phyloP scores from a whole-genome alignment of 2,113 vertebrate genomes.

The Apaloderma vittatum region DNA sequence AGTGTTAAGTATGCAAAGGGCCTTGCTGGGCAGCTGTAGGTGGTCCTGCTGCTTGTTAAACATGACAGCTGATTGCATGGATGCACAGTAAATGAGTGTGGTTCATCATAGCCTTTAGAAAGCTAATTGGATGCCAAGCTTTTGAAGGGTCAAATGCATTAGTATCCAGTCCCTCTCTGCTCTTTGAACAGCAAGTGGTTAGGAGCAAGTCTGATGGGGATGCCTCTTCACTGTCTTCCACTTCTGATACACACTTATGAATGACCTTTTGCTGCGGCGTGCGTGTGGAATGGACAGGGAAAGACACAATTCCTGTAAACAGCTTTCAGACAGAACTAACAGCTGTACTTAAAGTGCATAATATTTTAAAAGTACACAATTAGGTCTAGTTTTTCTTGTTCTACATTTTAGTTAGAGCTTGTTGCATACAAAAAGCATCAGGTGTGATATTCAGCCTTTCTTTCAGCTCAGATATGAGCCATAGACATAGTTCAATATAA shows the following conservation, averaged over 20 bases:
- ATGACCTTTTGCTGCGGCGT: not conserved
- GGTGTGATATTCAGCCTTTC: not conserved
- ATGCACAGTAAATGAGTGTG: not conserved
- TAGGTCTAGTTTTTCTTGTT: not conserved
- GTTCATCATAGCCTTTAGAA: constrained; percentile 27
- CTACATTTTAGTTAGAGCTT: not conserved
- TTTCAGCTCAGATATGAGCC: not conserved
- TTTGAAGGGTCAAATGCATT: constrained; percentile 25
- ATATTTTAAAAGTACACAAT: constrained; percentile 6
- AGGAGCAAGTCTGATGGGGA: not conserved
- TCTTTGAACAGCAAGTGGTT: constrained; percentile 11
- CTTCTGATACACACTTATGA: not conserved
- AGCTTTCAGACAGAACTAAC: not conserved
- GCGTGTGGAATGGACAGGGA: not conserved
- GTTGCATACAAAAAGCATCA: not conserved
- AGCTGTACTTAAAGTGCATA: not conserved
- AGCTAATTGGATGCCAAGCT: constrained; percentile 34
- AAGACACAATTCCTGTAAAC: constrained; percentile 32
- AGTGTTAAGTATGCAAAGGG: not conserved
- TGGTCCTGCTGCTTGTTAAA: constrained; percentile 4
- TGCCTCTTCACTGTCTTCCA: not conserved
- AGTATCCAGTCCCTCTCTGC: not conserved
- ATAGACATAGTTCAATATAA: not conserved
- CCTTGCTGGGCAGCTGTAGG: not conserved
- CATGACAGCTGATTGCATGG: not conserved